Evolutionary conservation across 1,140 invertebrate genomes (phyloP), one percentile per base, ranked within the genome.

Genomic region (Drosophila novamexicana): DNA sequence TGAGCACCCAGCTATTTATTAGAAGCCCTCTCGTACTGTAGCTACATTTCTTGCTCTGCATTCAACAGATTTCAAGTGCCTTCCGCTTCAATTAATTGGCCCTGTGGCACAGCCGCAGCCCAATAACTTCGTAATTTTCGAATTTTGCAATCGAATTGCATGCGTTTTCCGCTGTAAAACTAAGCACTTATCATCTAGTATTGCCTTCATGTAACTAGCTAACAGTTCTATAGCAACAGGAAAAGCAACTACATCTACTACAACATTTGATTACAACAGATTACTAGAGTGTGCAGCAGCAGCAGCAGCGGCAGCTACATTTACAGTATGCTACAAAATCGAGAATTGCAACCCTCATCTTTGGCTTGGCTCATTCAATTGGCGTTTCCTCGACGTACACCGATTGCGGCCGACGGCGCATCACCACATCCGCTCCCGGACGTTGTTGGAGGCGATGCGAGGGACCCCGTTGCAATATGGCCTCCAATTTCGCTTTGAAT

Each of bases 401-500:
- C 53, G 85, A 90, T 70, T 89, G 81, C 59, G 83, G 80, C 64
- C 76, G 82, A 37, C 78, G 79, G 49, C 77, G 79, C 62, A 72
- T 40, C 49, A 61, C 71, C 45, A 68, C 64, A 53, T 77, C 75
- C 70, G 77, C 57, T 66, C 59, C 82, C 64, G 85, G 79, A 65
- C 79, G 75, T 53, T 84, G 82, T 54, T 92, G 84, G n/a, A 76
- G 75, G 18, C 81, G 84, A 82, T 92, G 84, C 36, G 91, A 92
- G 61, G 91, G 91, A 14, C 91, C 91, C 7, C 91, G 88, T 63
- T 86, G 83, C 65, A 92, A 73, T 76, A 91, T 91, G 54, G 88
- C 91, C 75, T 91, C 91, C 71, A 92, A 79, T 86, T 92, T 92
- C 64, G 82, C 77, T 77, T 90, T 92, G 75, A 92, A 92, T 76